Percentiles rank a stretch among this genome's conserved stretches.
Evolutionary conservation across 2,113 vertebrate genomes (phyloP).

Genomic region (Corapipo altera): DNA sequence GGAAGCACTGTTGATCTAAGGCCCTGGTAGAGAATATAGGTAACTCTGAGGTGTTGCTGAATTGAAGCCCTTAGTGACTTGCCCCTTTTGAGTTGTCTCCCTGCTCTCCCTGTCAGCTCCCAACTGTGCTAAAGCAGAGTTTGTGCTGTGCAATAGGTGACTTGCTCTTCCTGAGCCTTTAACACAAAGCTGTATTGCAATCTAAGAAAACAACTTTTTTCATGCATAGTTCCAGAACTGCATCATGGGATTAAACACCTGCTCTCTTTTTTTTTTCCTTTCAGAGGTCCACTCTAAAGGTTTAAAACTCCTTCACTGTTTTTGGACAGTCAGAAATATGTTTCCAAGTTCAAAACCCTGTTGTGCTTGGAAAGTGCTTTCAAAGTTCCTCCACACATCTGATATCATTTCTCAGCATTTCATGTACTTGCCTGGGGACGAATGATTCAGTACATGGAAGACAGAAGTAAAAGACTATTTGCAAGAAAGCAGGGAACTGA

Average conservation of each 20-base stretch:
- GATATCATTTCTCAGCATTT: not conserved
- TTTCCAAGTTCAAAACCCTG: not conserved
- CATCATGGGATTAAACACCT: not conserved
- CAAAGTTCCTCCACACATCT: not conserved
- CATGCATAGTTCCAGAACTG: not conserved
- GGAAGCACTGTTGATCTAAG: not conserved
- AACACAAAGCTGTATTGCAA: not conserved
- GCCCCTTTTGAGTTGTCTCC: not conserved
- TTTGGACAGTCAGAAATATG: not conserved
- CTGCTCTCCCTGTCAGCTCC: not conserved
- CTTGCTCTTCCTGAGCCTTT: not conserved
- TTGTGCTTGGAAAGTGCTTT: not conserved
- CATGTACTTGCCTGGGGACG: not conserved
- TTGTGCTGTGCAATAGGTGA: not conserved
- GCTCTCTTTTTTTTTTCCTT: not conserved
- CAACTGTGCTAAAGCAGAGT: not conserved
- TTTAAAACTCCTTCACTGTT: not conserved
- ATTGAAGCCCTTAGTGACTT: not conserved
- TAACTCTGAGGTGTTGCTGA: not conserved
- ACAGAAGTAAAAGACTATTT: not conserved
- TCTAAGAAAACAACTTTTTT: not conserved
- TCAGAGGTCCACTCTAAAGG: not conserved
- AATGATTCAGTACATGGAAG: not conserved
- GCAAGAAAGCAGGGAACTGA: not conserved
- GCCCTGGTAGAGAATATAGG: not conserved